A percentile compares a stretch with the other conserved stretches of the same genome.
phyloP scores from a whole-genome alignment of 2,888 invertebrate species.

The Diloba caeruleocephala region DNA sequence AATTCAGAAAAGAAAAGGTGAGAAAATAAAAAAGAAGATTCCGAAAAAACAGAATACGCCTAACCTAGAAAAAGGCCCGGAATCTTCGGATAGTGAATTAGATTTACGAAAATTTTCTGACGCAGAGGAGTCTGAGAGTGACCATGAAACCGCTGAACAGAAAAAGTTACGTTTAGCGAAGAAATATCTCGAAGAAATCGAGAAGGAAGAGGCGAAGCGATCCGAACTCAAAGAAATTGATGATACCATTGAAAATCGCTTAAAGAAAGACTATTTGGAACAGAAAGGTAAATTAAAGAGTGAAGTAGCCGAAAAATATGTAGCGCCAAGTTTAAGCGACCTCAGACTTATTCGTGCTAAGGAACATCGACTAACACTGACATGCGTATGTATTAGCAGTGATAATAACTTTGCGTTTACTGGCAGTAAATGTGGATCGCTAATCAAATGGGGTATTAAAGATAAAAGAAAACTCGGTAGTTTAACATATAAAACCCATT shows the following conservation, averaged over 20 bases:
- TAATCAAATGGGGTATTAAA: slow-evolving; percentile 95
- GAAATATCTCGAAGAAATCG: slow-evolving; percentile 95
- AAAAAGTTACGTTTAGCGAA: slow-evolving; percentile 97
- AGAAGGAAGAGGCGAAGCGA: slow-evolving; percentile 93
- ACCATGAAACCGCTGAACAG: slow-evolving; percentile 95
- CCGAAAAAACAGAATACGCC: slow-evolving; percentile 73
- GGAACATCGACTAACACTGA: slow-evolving; percentile 94
- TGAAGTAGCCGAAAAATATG: slow-evolving; percentile 91
- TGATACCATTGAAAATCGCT: slow-evolving; percentile 91
- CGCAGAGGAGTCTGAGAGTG: slow-evolving; percentile 88
- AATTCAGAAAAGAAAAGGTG: slow-evolving; percentile 87
- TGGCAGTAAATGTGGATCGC: slow-evolving; percentile 96
- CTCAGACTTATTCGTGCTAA: slow-evolving; percentile 91
- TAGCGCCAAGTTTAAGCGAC: slow-evolving; percentile 68
- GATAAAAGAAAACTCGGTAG: slow-evolving; percentile 90
- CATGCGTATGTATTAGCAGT: slow-evolving; percentile 93
- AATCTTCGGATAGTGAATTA: slow-evolving; percentile 91
- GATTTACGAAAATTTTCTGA: slow-evolving; percentile 89
- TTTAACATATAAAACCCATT: slow-evolving; percentile 84
- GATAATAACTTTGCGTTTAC: slow-evolving; percentile 93
- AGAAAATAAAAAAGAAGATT: slow-evolving; percentile 77
- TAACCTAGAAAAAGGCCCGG: slow-evolving; percentile 88
- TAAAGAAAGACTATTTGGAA: slow-evolving; percentile 96
- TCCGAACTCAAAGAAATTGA: slow-evolving; percentile 91
- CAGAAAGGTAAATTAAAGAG: slow-evolving; percentile 94